These are phyloP conservation scores for Sarcophaga subvicina DNA, from an alignment of 2,888 invertebrate species.

Conservation along the genomic window DNA sequence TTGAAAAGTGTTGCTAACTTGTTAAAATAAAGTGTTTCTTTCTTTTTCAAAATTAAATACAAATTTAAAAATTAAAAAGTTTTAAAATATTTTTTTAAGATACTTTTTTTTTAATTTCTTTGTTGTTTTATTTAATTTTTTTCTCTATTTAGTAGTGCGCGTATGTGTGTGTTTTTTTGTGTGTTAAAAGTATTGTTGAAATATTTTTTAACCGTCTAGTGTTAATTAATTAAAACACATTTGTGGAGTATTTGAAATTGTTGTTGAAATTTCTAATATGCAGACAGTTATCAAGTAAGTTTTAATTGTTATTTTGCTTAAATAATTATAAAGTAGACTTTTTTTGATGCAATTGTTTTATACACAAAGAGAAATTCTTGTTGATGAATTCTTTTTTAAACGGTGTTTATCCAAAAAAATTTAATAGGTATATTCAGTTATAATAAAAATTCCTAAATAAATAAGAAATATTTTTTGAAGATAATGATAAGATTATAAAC, in stretches of 20 bases:
- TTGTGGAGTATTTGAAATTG: slow-evolving; percentile 34
- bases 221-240: slow-evolving; percentile 9
- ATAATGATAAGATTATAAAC: neutral
- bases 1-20: slow-evolving; percentile 49
- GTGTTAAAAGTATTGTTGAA: slow-evolving; percentile 8
- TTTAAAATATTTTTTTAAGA: neutral
- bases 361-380: neutral
- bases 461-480: neutral
- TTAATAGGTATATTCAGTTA: neutral
- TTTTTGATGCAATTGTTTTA: slow-evolving; percentile 30
- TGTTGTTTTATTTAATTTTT: slow-evolving; percentile 6
- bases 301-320: slow-evolving; percentile 28
- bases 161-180: slow-evolving; percentile 18
- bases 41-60: neutral
- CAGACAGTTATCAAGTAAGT: slow-evolving; percentile 81
- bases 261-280: slow-evolving; percentile 72
- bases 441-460: neutral
- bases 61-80: neutral
- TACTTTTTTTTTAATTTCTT: slow-evolving; percentile 13
- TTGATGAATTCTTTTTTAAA: neutral
- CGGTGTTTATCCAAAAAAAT: neutral
- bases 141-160: slow-evolving; percentile 14
- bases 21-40: slow-evolving; percentile 9
- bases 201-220: slow-evolving; percentile 29
- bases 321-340: slow-evolving; percentile 47